A percentile compares a stretch with the other conserved stretches of the same genome.
phyloP scores from a whole-genome alignment of 2,888 invertebrate species.

The Morinoia aosen region DNA sequence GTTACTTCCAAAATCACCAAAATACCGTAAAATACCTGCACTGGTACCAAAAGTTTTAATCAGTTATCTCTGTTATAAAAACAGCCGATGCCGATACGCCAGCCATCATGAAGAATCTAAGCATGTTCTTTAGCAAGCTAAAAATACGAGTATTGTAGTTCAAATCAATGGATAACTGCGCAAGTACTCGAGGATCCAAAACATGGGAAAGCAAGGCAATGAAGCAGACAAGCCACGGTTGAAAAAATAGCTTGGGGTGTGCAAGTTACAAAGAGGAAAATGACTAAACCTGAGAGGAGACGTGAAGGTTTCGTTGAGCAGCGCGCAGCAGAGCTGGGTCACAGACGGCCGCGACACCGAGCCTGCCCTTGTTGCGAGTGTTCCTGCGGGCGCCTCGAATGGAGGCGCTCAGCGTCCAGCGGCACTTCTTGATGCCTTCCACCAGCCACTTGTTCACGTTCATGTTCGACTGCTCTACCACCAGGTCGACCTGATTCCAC shows the following conservation, averaged over 20 bases:
- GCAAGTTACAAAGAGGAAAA: neutral
- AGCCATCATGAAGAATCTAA: no score
- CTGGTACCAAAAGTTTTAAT: no score
- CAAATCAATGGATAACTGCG: no score
- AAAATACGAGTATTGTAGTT: no score
- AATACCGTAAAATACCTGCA: no score
- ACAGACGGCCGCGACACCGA: neutral
- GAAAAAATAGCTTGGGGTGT: neutral
- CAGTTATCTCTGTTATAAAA: no score
- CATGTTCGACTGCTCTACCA: constrained; percentile 22
- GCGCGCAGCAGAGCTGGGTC: neutral
- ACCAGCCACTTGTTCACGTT: constrained; percentile 31
- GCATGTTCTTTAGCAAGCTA: no score
- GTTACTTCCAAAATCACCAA: no score
- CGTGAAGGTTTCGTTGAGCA: neutral
- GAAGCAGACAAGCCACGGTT: neutral
- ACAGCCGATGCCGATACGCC: no score
- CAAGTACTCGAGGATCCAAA: neutral
- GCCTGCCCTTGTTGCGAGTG: neutral
- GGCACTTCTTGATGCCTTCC: constrained; percentile 47
- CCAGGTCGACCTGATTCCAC: neutral
- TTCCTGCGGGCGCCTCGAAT: neutral
- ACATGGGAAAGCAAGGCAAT: neutral
- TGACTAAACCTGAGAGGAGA: neutral
- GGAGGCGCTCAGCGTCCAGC: neutral